Percentiles rank a stretch among this genome's conserved stretches.
Evolutionary conservation across 2,888 invertebrate species (phyloP).

Genomic region (Bembecia ichneumoniformis): DNA sequence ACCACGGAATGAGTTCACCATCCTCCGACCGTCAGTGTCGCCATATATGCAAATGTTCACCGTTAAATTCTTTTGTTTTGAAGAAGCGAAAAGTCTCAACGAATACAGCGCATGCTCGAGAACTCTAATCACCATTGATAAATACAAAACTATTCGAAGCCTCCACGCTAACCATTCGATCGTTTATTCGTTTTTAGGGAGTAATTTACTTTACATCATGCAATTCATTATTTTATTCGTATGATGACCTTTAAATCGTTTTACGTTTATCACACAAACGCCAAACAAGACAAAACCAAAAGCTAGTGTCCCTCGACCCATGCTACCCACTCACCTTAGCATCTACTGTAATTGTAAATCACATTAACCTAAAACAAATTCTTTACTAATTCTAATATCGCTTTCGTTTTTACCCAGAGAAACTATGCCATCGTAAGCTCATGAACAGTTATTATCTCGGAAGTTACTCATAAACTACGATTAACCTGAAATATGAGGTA

Average conservation of each 20-base stretch:
- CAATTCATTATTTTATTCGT: slow-evolving; percentile 23
- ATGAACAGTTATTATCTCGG: too few relatives aligned
- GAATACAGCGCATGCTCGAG: slow-evolving; percentile 69
- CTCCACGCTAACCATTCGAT: slow-evolving; percentile 26
- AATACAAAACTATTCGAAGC: slow-evolving; percentile 42
- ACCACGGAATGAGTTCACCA: slow-evolving; percentile 47
- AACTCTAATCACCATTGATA: slow-evolving; percentile 52
- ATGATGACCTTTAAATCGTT: slow-evolving; percentile 7
- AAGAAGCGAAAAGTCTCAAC: slow-evolving; percentile 65
- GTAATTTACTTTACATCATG: slow-evolving; percentile 34
- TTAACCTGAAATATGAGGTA: too few relatives aligned
- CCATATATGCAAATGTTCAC: slow-evolving; percentile 29
- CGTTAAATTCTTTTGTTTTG: slow-evolving; percentile 24
- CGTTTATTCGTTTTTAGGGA: slow-evolving; percentile 35
- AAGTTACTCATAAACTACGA: too few relatives aligned
- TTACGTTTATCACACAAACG: slow-evolving; percentile 34
- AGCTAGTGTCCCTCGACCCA: slow-evolving; percentile 58
- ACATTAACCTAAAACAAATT: background rate
- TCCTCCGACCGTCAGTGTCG: slow-evolving; percentile 67
- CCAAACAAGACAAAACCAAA: slow-evolving; percentile 61
- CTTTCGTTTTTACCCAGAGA: background rate
- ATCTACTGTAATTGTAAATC: background rate
- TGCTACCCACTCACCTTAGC: slow-evolving; percentile 48
- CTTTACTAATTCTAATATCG: background rate
- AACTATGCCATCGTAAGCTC: background rate